Conservation (phyloP, 2,888 invertebrate species). For the Andrena fulva region DNA sequence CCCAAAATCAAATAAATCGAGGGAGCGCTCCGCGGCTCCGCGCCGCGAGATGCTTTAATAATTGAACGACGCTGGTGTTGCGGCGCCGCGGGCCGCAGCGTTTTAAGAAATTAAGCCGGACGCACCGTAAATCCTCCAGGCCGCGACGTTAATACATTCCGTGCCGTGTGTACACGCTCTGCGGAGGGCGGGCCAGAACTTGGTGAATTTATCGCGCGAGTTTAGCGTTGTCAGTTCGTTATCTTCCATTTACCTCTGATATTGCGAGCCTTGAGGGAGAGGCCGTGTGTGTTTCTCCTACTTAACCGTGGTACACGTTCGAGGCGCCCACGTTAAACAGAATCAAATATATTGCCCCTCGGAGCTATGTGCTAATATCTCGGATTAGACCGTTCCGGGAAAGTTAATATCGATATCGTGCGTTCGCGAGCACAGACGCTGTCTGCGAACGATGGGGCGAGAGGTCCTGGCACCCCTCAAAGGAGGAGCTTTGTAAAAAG, state of each 20-base stretch:
- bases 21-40: background rate
- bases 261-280: slow-evolving; percentile 42
- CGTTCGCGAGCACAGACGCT: background rate
- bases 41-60: slow-evolving; percentile 22
- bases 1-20: slow-evolving; percentile 21
- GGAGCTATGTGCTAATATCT: slow-evolving; percentile 37
- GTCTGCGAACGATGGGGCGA: background rate
- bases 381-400: slow-evolving; percentile 20
- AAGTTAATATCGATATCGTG: slow-evolving; percentile 21
- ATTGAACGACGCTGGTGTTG: slow-evolving; percentile 20
- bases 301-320: slow-evolving; percentile 47
- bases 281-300: slow-evolving; percentile 18
- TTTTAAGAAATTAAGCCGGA: slow-evolving; percentile 43
- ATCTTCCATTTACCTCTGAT: slow-evolving; percentile 35
- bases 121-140: slow-evolving; percentile 20
- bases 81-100: slow-evolving; percentile 10
- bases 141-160: slow-evolving; percentile 23
- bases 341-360: slow-evolving; percentile 48
- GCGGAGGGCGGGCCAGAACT: background rate
- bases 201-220: slow-evolving; percentile 33
- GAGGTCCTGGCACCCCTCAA: background rate
- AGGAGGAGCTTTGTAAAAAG: background rate
- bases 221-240: slow-evolving; percentile 39
- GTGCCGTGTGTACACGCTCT: background rate
- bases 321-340: slow-evolving; percentile 35